Evolutionary conservation across 2,888 invertebrate species (phyloP).

Genomic region (Euclidia mi): DNA sequence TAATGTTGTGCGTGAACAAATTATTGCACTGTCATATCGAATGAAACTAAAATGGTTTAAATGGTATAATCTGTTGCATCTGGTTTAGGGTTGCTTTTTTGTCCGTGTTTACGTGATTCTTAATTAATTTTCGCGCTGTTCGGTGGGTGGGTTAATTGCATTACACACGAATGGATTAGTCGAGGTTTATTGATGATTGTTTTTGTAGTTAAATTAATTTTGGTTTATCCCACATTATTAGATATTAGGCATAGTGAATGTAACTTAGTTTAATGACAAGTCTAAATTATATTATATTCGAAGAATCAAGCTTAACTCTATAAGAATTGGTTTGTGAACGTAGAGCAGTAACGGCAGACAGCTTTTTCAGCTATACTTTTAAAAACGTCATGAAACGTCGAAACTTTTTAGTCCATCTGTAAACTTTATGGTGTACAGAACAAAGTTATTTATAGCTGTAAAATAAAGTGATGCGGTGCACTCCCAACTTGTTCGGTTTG

Average conservation of each 20-base stretch:
- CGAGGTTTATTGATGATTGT: constrained; percentile 70
- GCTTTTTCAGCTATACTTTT: constrained; percentile 29
- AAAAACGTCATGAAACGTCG: constrained; percentile 32
- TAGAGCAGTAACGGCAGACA: constrained; percentile 8
- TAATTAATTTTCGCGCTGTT: constrained; percentile 79
- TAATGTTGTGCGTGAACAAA: constrained; percentile 87
- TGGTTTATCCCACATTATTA: constrained; percentile 39
- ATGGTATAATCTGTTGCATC: constrained; percentile 84
- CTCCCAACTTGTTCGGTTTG: constrained; percentile 74
- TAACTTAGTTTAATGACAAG: constrained; percentile 8
- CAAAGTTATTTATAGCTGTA: constrained; percentile 80
- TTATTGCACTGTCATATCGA: constrained; percentile 86
- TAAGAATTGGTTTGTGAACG: constrained; percentile 5
- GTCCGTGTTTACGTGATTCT: constrained; percentile 73
- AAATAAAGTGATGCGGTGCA: constrained; percentile 72
- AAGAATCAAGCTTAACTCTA: neutral
- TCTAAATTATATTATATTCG: neutral
- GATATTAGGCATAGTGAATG: constrained; percentile 23
- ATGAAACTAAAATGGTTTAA: constrained; percentile 79
- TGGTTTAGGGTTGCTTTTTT: constrained; percentile 78
- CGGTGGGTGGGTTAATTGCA: constrained; percentile 73
- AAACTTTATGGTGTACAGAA: constrained; percentile 76
- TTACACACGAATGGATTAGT: constrained; percentile 78
- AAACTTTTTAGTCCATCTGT: constrained; percentile 60
- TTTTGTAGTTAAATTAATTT: constrained; percentile 63